Evolutionary conservation across 2,888 invertebrate species (phyloP).

Genomic region (Melanotus villosus): DNA sequence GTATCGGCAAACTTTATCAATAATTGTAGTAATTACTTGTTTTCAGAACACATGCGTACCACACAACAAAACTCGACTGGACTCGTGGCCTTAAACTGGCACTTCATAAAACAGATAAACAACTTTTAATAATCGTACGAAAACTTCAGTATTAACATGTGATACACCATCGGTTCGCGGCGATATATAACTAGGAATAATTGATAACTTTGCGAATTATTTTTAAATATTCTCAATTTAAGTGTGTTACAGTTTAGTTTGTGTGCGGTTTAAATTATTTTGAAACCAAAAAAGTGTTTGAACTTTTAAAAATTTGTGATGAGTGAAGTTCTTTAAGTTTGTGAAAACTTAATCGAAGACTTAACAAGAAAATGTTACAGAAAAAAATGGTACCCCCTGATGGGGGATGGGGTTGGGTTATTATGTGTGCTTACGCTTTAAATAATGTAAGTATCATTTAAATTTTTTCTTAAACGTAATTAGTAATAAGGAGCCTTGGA

Average conservation of each 20-base stretch:
- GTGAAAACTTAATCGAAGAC: not conserved
- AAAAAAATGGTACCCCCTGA: slow-evolving; percentile 65
- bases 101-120: slow-evolving; percentile 28
- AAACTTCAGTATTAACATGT: slow-evolving; percentile 13
- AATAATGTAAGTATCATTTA: slow-evolving; percentile 67
- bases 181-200: not conserved
- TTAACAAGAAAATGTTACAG: slow-evolving; percentile 31
- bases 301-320: too few species aligned
- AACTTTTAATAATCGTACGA: slow-evolving; percentile 12
- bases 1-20: not conserved
- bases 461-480: not conserved
- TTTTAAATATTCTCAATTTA: not conserved
- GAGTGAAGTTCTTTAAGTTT: too few species aligned
- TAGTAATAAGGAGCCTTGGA: not conserved
- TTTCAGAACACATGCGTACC: slow-evolving; percentile 17
- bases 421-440: slow-evolving; percentile 66
- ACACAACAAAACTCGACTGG: not conserved
- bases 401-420: slow-evolving; percentile 70
- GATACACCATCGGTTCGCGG: not conserved
- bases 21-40: slow-evolving; percentile 7
- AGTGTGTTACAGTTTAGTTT: not conserved
- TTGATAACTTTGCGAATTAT: not conserved
- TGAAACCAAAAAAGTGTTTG: too few species aligned
- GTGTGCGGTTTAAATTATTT: not conserved
- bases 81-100: slow-evolving; percentile 16